Evolutionary conservation across 2,113 vertebrate species (phyloP).

Genomic region (Condylura cristata): DNA sequence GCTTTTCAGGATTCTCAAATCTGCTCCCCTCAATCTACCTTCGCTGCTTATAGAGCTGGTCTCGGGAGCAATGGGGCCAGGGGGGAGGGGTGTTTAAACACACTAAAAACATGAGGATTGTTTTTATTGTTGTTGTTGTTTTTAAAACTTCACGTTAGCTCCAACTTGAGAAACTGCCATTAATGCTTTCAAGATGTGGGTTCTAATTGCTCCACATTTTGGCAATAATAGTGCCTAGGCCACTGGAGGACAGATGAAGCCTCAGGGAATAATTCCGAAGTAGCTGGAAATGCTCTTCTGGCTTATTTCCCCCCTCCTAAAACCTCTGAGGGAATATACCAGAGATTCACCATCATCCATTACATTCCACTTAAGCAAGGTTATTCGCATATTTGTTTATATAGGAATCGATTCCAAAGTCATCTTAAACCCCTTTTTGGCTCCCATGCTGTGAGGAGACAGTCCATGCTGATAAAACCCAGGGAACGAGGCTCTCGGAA

Average conservation of each 20-base stretch:
- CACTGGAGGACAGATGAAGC: slow-evolving; percentile 34
- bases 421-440: background rate
- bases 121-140: background rate
- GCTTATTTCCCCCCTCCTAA: background rate
- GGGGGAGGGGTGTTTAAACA: too few species aligned
- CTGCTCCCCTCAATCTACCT: rapidly evolving
- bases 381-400: background rate
- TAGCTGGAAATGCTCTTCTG: background rate
- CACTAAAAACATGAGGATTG: background rate
- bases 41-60: background rate
- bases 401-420: background rate
- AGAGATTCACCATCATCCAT: background rate
- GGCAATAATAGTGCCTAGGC: slow-evolving; percentile 75
- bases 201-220: slow-evolving; percentile 74
- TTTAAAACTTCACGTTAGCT: slow-evolving; percentile 70
- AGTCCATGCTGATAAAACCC: slow-evolving; percentile 15
- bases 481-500: background rate
- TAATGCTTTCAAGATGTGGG: slow-evolving; percentile 89
- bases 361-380: background rate
- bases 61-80: rapidly evolving
- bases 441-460: background rate
- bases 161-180: slow-evolving; percentile 71
- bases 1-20: background rate
- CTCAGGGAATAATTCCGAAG: background rate
- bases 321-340: rapidly evolving